These are phyloP conservation scores for Bombyx mandarina DNA, from an alignment of 1,140 invertebrate genomes.

Conservation along the genomic window DNA sequence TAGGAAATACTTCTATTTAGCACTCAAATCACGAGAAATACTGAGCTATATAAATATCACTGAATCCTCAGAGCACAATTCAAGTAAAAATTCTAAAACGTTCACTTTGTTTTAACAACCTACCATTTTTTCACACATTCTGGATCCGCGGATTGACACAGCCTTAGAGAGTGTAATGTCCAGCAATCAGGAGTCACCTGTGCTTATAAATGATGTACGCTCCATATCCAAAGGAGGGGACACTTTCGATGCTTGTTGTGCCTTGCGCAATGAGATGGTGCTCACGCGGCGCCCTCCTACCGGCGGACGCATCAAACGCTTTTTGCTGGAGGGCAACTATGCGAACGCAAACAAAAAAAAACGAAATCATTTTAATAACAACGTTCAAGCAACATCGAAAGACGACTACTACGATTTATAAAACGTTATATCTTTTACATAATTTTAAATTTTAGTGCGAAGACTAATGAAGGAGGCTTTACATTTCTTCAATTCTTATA, in stretches of 20 bases:
- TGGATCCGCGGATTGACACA: slow-evolving; percentile 36
- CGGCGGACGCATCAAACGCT: slow-evolving; percentile 16
- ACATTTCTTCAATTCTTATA: too few relatives aligned
- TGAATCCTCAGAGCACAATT: neutral
- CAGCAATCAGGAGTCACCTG: slow-evolving; percentile 45
- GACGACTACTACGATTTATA: too few relatives aligned
- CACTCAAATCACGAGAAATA: too few relatives aligned
- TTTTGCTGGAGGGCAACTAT: slow-evolving; percentile 12
- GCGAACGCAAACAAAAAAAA: too few relatives aligned
- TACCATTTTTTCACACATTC: slow-evolving; percentile 62
- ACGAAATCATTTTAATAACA: too few relatives aligned
- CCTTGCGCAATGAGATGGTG: slow-evolving; percentile 56
- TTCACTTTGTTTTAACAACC: slow-evolving; percentile 10
- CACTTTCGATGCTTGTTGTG: slow-evolving; percentile 61
- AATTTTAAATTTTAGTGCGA: too few relatives aligned
- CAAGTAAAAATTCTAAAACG: neutral
- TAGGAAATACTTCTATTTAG: too few relatives aligned
- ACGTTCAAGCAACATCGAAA: too few relatives aligned
- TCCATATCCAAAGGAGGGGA: slow-evolving; percentile 56
- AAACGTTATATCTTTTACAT: too few relatives aligned
- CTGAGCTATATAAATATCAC: too few relatives aligned
- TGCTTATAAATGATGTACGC: slow-evolving; percentile 62
- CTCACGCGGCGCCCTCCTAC: slow-evolving; percentile 42
- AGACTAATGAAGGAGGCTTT: too few relatives aligned
- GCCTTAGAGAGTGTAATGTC: slow-evolving; percentile 52